A percentile compares a stretch with the other conserved stretches of the same genome.
phyloP scores from a whole-genome alignment of 2,113 vertebrate species.

The Archilochus colubris region DNA sequence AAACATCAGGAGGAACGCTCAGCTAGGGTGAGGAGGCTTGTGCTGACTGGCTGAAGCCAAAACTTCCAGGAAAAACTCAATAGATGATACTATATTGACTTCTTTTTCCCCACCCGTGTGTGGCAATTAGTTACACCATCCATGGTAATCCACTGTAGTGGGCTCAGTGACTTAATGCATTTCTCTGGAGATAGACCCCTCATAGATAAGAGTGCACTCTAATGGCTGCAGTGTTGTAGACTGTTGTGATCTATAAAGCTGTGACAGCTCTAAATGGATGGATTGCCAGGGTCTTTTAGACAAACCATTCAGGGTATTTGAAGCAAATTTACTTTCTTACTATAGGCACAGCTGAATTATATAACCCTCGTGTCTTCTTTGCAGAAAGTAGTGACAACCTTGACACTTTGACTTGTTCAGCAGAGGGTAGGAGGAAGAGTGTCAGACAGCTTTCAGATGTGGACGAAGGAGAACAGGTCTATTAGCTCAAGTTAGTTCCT shows the following conservation, averaged over 20 bases:
- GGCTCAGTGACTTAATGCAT: background rate
- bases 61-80: background rate
- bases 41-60: background rate
- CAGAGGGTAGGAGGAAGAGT: background rate
- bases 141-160: background rate
- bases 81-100: background rate
- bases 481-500: conserved; percentile 22
- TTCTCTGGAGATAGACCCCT: background rate
- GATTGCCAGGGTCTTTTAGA: conserved; percentile 30
- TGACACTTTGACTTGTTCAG: conserved; percentile 1
- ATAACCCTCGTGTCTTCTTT: background rate
- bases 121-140: background rate
- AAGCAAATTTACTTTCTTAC: conserved; percentile 47
- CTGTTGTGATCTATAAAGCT: background rate
- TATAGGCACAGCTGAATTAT: conserved; percentile 38
- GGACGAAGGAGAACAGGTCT: background rate
- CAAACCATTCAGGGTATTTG: background rate
- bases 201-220: background rate
- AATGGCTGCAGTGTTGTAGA: background rate
- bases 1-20: conserved; percentile 86
- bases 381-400: conserved; percentile 15
- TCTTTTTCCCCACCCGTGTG: background rate
- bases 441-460: background rate
- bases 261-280: background rate
- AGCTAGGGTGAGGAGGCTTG: conserved; percentile 37